A percentile compares a stretch with the other conserved stretches of the same genome.
Evolutionary conservation across 1,140 invertebrate genomes (phyloP).

Genomic region (Eupristina koningsbergeri): DNA sequence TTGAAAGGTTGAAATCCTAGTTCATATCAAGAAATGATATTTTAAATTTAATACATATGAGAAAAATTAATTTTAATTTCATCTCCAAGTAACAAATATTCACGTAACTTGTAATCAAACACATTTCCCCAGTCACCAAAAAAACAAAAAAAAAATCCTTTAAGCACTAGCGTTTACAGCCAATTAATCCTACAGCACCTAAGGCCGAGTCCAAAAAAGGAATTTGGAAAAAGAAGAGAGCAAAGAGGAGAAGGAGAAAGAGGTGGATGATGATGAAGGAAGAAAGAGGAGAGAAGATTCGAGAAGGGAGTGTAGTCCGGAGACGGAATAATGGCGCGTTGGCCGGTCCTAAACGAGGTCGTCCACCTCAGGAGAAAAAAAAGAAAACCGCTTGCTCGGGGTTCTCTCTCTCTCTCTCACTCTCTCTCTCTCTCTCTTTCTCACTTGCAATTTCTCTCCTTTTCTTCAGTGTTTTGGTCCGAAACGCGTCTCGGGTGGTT

Average conservation of each 20-base stretch:
- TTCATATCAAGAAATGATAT: too few species aligned
- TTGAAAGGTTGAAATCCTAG: too few species aligned
- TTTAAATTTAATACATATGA: too few species aligned
- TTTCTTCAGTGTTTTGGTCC: background rate
- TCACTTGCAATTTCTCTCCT: background rate
- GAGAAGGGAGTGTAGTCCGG: background rate
- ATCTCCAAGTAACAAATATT: too few species aligned
- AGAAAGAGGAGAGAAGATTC: too few species aligned
- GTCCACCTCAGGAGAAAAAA: conserved; percentile 56
- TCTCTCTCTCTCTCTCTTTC: background rate
- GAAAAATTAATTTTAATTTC: too few species aligned
- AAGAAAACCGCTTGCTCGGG: too few species aligned
- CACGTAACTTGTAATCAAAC: too few species aligned
- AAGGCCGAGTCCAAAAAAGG: background rate
- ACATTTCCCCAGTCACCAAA: background rate
- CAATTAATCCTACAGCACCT: conserved; percentile 25
- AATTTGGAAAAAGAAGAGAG: background rate
- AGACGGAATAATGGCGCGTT: conserved; percentile 1
- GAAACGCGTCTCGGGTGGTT: background rate
- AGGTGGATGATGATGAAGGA: background rate
- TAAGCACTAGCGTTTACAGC: conserved; percentile 15
- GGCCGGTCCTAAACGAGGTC: conserved; percentile 66
- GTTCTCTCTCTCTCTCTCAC: background rate
- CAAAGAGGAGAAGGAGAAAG: too few species aligned
- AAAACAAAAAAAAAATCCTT: background rate